These are phyloP conservation scores for Aptenodytes forsteri DNA, from an alignment of 2,113 vertebrate species.

Conservation along the genomic window DNA sequence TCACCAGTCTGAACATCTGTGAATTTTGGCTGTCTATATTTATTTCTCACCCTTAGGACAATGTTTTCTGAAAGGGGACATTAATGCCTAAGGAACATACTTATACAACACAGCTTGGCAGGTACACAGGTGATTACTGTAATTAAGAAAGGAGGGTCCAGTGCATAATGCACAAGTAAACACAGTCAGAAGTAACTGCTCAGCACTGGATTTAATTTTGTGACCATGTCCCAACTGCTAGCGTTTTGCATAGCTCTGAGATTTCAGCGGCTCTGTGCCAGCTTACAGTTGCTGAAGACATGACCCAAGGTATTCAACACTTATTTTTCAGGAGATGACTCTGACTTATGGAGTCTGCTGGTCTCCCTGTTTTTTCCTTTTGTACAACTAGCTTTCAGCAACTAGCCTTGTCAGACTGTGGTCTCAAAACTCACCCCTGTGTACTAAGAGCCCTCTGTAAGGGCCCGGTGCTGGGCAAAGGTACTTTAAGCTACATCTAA, in stretches of 20 bases:
- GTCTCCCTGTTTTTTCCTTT: background rate
- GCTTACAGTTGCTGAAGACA: background rate
- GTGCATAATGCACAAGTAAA: background rate
- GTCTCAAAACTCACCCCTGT: background rate
- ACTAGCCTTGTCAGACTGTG: background rate
- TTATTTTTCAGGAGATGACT: background rate
- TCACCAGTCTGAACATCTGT: background rate
- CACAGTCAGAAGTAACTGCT: background rate
- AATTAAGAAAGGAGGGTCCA: background rate
- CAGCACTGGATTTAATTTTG: background rate
- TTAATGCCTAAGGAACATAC: background rate
- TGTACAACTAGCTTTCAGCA: background rate
- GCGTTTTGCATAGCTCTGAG: background rate
- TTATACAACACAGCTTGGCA: background rate
- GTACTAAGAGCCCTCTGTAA: background rate
- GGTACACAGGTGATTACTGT: background rate
- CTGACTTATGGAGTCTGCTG: background rate
- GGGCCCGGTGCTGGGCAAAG: background rate
- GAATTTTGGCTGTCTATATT: background rate
- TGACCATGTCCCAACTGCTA: fast-evolving
- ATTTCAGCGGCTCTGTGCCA: background rate
- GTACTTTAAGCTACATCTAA: background rate
- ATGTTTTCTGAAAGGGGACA: background rate
- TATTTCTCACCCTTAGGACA: constrained; percentile 22
- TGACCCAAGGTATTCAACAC: background rate